phyloP scores from a whole-genome alignment of 1,140 invertebrate genomes.

The Oncopodura yosiiana region DNA sequence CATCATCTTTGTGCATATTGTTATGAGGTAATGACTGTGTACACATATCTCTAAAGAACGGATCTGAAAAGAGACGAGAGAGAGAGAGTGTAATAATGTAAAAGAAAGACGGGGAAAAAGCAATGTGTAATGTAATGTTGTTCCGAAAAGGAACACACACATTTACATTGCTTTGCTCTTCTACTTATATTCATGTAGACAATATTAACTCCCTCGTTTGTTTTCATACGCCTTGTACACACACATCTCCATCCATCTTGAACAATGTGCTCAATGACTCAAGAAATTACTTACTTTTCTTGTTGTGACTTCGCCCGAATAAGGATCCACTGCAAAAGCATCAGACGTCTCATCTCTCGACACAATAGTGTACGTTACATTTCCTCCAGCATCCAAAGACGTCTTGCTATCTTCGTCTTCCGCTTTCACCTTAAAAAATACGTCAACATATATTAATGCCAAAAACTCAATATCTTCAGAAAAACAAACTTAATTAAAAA shows the following conservation, averaged over 20 bases:
- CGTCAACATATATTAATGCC: no score
- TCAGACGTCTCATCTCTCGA: slow-evolving; percentile 58
- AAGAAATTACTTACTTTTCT: slow-evolving; percentile 46
- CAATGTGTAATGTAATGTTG: no score
- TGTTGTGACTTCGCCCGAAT: slow-evolving; percentile 63
- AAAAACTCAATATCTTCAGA: no score
- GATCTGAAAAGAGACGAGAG: neutral
- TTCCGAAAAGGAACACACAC: no score
- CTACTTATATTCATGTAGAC: no score
- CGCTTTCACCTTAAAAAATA: slow-evolving; percentile 43
- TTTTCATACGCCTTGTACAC: neutral
- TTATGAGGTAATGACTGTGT: no score
- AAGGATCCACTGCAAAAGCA: slow-evolving; percentile 65
- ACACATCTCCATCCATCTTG: neutral
- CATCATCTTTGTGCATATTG: neutral
- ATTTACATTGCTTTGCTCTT: no score
- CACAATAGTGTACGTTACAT: slow-evolving; percentile 67
- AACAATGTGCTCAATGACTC: slow-evolving; percentile 1
- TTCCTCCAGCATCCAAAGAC: slow-evolving; percentile 62
- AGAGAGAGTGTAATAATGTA: neutral
- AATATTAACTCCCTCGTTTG: slow-evolving; percentile 1
- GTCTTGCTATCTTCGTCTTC: slow-evolving; percentile 52
- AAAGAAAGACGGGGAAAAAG: no score
- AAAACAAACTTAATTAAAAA: slow-evolving; percentile 16
- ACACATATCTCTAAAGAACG: no score